Base-by-base conservation (phyloP, 2,113 vertebrate species). In the Lophius piscatorius region DNA sequence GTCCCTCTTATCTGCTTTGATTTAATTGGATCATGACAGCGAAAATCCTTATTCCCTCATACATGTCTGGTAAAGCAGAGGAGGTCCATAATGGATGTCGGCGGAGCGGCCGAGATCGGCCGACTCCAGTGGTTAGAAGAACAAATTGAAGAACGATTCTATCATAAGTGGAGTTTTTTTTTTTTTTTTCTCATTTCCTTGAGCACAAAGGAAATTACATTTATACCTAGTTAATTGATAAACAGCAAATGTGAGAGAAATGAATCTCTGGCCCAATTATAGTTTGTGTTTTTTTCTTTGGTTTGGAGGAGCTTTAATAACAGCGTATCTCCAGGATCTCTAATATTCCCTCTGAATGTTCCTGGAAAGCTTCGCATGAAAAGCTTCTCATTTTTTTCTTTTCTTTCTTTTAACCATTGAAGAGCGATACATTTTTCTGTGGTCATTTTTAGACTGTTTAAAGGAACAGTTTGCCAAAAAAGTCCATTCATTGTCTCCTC, bases 1-100 rank as follows among this genome's bases (percentile, higher is more conserved):
- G 72, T 81, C 75, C 72, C 63, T 42, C 72, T 59, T 54, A 59
- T 70, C 62, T 17, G 63, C 40, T 41, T 3, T 24, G 20, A 48
- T 52, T 47, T 65, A 72, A 69, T 69, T 68, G 59, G 63, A 68
- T 22, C 1, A 18, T 34, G 56, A 63, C 57, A 28, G 38, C 2
- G 9, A 50, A 36, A n/a, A 39, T 41, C 20, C 18, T 46, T 58
- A 33, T 41, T 55, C 55, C 22, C 34, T 31, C 22, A 29, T 57
- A 54, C 23, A 26, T 21, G 31, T 29, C 23, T 2, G 20, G 4
- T 11, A 59, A 54, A 60, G 20, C 10, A 56, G 63, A 23, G 20
- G n/a, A 16, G 17, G 16, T n/a, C 35, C 21, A n/a, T 41, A 28
- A 34, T 28, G 45, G 13, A 16, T 5, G 21, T 21, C 13, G 28